Evolutionary conservation across 2,797 vertebrate genomes (phyloP), one percentile per base, ranked within the genome.

Genomic region (Sebastes ruberrimus): DNA sequence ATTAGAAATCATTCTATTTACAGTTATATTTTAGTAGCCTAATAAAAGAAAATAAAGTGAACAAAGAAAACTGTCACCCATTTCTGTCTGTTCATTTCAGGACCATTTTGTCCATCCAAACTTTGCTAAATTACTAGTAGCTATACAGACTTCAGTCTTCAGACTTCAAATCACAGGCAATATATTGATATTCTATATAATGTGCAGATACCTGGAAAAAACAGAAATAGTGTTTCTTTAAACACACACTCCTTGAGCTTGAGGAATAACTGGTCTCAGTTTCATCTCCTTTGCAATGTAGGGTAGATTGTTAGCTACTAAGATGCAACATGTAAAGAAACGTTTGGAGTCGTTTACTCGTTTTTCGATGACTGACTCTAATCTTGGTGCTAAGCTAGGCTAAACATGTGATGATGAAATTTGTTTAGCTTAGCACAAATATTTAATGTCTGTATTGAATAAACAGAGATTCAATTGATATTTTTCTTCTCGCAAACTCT

Each of bases 1-100:
- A 69, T 38, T 32, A 46, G 13, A 78, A 79, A 75, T 71, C 23
- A 35, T 70, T 71, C 4, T 70, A 70, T 84, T 74, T 72, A 64
- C 60, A 81, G 7, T 2, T 2, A 46, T 68, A 69, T 66, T 80
- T 80, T 30, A 66, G 7, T 38, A 64, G 28, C 61, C 35, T 59
- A 66, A 76, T 74, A 7, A 70, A 63, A 64, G 7, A 76, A 49
- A 83, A 82, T 63, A 23, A 76, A 72, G 3, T 59, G 5, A 74
- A 62, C 8, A 77, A 63, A 78, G 16, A 42, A 65, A 52, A 74
- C 11, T 20, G 8, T 55, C 23, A 20, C 13, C 2, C 3, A 74
- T 56, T 69, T 69, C 33, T 62, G 2, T 67, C 16, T 60, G 27
- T 56, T 73, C 56, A 32, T 67, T 66, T 75, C 13, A 69, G 28